Percentiles rank a stretch among this genome's conserved stretches.
These are phyloP conservation scores for Neolamprologus ventralis DNA, from an alignment of 2,113 vertebrate species.

Conservation along the genomic window DNA sequence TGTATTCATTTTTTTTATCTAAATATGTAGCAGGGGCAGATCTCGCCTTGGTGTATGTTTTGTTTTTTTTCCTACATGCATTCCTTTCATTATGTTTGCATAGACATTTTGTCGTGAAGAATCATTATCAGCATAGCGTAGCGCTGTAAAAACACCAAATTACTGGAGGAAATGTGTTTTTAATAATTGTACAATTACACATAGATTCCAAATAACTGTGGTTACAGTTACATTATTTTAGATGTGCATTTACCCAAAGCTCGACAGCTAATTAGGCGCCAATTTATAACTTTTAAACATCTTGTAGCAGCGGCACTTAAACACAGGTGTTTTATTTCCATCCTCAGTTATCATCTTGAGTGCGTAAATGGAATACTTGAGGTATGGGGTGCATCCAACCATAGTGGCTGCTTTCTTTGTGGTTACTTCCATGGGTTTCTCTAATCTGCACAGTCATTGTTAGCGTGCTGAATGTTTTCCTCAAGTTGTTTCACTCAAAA, in stretches of 20 bases:
- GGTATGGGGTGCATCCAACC: constrained; percentile 1
- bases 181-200: not conserved
- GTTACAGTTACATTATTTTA: not conserved
- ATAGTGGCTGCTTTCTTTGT: not conserved
- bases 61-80: not conserved
- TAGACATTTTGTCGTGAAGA: not conserved
- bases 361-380: not conserved
- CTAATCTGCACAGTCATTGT: constrained; percentile 19
- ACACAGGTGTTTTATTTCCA: not conserved
- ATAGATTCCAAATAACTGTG: not conserved
- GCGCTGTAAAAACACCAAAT: not conserved
- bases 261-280: not conserved
- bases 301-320: not conserved
- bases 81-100: constrained; percentile 45
- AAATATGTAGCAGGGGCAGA: constrained; percentile 27
- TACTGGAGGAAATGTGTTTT: not conserved
- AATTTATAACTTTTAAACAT: not conserved
- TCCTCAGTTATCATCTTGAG: not conserved
- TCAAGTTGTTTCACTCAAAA: constrained; percentile 11
- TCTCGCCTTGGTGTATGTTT: constrained; percentile 19
- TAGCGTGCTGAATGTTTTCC: constrained; percentile 15
- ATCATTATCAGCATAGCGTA: constrained; percentile 20
- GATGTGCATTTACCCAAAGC: not conserved
- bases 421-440: constrained; percentile 4
- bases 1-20: not conserved